Evolutionary conservation across 2,113 vertebrate species (phyloP), one percentile per base, ranked within the genome.

Genomic region (Brevimyrus niger): DNA sequence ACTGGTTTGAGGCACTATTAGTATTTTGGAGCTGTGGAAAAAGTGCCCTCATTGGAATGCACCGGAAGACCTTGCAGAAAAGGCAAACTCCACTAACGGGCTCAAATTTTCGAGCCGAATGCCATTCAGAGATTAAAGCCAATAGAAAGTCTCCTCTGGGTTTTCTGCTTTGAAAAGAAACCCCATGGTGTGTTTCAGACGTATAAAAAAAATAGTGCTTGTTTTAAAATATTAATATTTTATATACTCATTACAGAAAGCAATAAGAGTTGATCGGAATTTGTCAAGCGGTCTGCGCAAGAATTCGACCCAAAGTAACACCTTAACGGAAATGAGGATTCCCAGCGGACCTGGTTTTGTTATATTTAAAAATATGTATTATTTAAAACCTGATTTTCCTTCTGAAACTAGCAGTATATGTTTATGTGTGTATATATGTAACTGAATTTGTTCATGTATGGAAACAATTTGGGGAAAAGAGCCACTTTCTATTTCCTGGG

Each of bases 191-290:
- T 93, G 92, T 94, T 95, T 95, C 94, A 95, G 94, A 96, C 35
- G 17, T 95, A 96, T 95, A 94, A 95, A 95, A 95, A 95, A 96
- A 96, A 96, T 95, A 95, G 94, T 94, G 92, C 95, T 96, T 94
- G 93, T 95, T 95, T 93, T 96, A 93, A 96, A 96, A 96, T 96
- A 96, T 96, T 96, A 96, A 96, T 95, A 95, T 96, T 95, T 96
- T 95, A 96, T 95, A 95, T 95, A 93, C 95, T 96, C 94, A 95
- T 96, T 96, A 96, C 91, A 91, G 94, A 91, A 90, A 94, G 95
- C 95, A 95, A 95, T 96, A 95, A 95, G 94, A 94, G 95, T 95
- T 95, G 94, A 94, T 96, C 93, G 93, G 92, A 95, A 96, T 92
- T 92, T 93, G 91, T 92, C 93, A 92, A 23, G 17, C 89, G 90